Percentiles rank a stretch among this genome's conserved stretches.
Conservation (phyloP, 2,113 vertebrate species). For the Peromyscus leucopus region DNA sequence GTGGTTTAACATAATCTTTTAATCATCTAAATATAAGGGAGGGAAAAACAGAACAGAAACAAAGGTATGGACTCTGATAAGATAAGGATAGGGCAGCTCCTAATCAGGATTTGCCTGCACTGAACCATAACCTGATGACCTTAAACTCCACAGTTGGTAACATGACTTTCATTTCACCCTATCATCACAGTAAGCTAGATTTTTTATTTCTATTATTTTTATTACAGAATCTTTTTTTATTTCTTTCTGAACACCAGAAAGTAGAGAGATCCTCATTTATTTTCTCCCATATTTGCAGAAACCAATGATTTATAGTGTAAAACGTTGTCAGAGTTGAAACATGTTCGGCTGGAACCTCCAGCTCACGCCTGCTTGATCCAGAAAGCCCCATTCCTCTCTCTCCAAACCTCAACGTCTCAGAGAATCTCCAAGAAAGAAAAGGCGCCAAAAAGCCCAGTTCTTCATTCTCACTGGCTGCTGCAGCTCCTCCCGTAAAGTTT, state of each 20-base stretch:
- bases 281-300: slow-evolving; percentile 5
- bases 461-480: not conserved
- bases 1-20: slow-evolving; percentile 4
- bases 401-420: not conserved
- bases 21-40: not conserved
- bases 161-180: slow-evolving; percentile 13
- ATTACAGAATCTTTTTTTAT: not conserved
- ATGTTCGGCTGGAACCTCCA: not conserved
- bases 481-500: not conserved
- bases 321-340: slow-evolving; percentile 39
- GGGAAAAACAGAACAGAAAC: not conserved
- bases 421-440: not conserved
- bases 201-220: not conserved
- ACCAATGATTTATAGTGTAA: slow-evolving; percentile 29
- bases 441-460: not conserved
- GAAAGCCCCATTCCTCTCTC: not conserved
- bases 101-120: not conserved
- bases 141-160: slow-evolving; percentile 52
- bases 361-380: not conserved
- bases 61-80: not conserved
- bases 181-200: not conserved
- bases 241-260: not conserved
- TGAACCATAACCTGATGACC: not conserved
- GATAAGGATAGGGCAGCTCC: not conserved
- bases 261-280: not conserved